Conservation (phyloP, 2,797 vertebrate genomes). For the Eulemur rubriventer region DNA sequence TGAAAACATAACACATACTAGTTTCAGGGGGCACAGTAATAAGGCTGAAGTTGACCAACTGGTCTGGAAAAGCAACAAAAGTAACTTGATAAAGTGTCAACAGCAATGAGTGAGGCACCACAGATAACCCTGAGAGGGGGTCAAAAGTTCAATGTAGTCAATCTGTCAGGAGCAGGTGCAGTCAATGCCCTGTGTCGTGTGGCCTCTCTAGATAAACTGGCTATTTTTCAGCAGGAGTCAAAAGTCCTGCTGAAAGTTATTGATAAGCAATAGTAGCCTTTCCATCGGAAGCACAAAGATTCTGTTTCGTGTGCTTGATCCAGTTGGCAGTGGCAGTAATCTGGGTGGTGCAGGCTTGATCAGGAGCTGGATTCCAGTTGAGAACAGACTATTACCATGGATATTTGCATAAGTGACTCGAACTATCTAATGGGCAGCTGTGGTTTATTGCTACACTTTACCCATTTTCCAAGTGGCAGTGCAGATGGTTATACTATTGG, state of each 20-base stretch:
- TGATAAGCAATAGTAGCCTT: not conserved
- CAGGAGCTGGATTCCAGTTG: not conserved
- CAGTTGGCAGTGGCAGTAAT: not conserved
- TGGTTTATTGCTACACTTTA: not conserved
- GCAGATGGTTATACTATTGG: not conserved
- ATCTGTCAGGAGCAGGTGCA: not conserved
- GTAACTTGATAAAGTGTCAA: not conserved
- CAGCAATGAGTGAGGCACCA: not conserved
- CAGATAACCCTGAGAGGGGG: not conserved
- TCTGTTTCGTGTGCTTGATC: not conserved
- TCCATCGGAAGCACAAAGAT: not conserved
- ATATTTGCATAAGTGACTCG: not conserved
- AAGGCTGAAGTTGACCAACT: not conserved
- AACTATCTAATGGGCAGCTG: not conserved
- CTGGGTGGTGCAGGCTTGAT: not conserved
- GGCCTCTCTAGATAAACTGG: not conserved
- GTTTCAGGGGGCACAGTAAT: not conserved
- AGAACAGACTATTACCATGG: not conserved
- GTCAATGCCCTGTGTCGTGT: not conserved
- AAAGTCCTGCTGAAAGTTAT: not conserved
- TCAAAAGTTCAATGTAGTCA: not conserved
- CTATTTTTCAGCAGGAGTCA: not conserved
- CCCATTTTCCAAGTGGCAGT: not conserved
- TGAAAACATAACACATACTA: not conserved
- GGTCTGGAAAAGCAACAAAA: not conserved